Percentiles rank a stretch among this genome's conserved stretches.
Evolutionary conservation across 2,113 vertebrate species (phyloP).

Genomic region (Etheostoma cragini): DNA sequence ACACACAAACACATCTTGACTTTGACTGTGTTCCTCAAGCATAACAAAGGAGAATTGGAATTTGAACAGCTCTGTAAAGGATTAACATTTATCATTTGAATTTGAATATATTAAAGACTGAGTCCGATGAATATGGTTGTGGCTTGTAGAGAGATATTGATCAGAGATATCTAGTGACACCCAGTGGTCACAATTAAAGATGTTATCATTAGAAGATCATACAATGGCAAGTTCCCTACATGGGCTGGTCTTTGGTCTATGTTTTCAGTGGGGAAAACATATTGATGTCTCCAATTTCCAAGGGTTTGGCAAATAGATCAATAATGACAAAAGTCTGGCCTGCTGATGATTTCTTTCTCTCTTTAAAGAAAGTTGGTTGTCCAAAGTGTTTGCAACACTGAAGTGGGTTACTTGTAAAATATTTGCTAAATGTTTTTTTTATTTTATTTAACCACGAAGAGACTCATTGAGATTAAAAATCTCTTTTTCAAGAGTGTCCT

Average conservation of each 20-base stretch:
- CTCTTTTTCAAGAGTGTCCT: no score
- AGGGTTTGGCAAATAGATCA: background rate
- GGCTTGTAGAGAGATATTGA: slow-evolving; percentile 70
- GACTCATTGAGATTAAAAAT: no score
- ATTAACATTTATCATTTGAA: slow-evolving; percentile 47
- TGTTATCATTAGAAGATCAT: slow-evolving; percentile 56
- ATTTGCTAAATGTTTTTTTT: no score
- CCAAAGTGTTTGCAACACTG: background rate
- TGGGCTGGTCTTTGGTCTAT: background rate
- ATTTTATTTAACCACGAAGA: no score
- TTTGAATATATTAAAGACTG: slow-evolving; percentile 55
- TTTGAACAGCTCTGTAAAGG: slow-evolving; percentile 22
- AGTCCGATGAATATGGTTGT: slow-evolving; percentile 32
- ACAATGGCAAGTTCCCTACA: background rate
- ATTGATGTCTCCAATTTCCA: background rate
- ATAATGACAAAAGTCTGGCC: background rate
- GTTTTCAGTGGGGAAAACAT: background rate
- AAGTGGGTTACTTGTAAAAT: background rate
- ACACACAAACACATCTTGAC: slow-evolving; percentile 57
- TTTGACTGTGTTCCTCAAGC: slow-evolving; percentile 6
- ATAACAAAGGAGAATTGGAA: slow-evolving; percentile 9
- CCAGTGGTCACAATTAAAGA: slow-evolving; percentile 78
- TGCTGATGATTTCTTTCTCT: background rate
- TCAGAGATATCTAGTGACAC: slow-evolving; percentile 82
- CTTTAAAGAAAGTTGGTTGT: no score